Percentiles rank a stretch among this genome's conserved stretches.
Evolutionary conservation across 1,140 invertebrate species (phyloP).

Genomic region (Drosophila leontia): DNA sequence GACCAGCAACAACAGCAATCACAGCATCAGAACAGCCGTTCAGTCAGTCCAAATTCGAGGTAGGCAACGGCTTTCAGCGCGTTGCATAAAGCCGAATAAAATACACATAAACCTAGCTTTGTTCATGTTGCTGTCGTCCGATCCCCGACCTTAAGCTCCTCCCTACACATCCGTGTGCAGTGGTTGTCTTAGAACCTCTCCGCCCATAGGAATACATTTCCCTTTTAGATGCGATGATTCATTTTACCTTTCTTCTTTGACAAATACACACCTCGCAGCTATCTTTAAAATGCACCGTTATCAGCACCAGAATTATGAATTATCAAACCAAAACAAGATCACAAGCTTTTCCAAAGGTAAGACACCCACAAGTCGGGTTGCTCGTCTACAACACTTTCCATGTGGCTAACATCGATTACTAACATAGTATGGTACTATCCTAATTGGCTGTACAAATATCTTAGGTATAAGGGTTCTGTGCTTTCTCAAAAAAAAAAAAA

Average conservation of each 20-base stretch:
- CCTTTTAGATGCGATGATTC: neutral
- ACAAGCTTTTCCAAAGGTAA: constrained; percentile 31
- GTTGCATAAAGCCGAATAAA: neutral
- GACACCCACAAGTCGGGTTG: constrained; percentile 9
- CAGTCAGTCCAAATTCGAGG: constrained; percentile 85
- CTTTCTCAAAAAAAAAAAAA: neutral
- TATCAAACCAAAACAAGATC: neutral
- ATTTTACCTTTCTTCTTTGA: constrained; percentile 6
- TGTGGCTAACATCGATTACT: constrained; percentile 31
- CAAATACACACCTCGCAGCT: constrained; percentile 1
- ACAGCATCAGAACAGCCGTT: constrained; percentile 79
- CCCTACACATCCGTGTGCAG: neutral
- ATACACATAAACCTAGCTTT: neutral
- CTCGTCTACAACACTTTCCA: neutral
- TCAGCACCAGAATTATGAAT: constrained; percentile 17
- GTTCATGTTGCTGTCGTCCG: neutral
- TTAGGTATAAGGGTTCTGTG: neutral
- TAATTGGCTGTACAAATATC: neutral
- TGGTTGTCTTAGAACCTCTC: neutral
- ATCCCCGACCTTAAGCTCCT: neutral
- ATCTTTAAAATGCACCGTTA: constrained; percentile 10
- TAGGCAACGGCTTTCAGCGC: constrained; percentile 46
- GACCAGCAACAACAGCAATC: constrained; percentile 85
- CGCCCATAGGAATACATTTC: neutral
- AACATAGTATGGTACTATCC: constrained; percentile 12